Evolutionary conservation across 2,888 invertebrate species (phyloP).

Genomic region (Masnerella sp.): DNA sequence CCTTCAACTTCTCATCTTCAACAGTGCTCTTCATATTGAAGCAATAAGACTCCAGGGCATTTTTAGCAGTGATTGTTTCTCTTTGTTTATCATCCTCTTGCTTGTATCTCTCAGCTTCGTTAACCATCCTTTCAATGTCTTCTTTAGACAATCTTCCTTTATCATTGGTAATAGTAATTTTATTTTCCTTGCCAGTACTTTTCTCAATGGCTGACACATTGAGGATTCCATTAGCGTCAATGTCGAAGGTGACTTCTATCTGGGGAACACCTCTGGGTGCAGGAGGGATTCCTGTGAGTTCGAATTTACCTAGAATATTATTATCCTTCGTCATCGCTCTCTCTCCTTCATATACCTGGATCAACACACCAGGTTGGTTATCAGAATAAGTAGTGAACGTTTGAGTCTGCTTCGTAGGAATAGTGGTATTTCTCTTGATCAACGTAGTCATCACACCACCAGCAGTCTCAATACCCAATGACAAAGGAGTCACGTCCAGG

Average conservation of each 20-base stretch:
- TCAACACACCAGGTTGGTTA: constrained; percentile 98
- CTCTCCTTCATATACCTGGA: constrained; percentile 92
- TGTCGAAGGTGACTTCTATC: constrained; percentile 82
- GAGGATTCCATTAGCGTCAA: constrained; percentile 86
- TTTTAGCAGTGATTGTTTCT: constrained; percentile 83
- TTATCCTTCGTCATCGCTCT: constrained; percentile 95
- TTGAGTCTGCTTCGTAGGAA: constrained; percentile 99
- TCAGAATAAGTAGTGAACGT: constrained; percentile 99
- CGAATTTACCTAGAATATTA: constrained; percentile 89
- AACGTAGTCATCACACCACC: constrained; percentile 96
- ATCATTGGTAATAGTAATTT: constrained; percentile 92
- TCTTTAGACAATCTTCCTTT: constrained; percentile 90
- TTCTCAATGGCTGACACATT: constrained; percentile 88
- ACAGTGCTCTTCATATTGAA: constrained; percentile 92
- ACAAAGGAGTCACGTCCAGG: constrained; percentile 83
- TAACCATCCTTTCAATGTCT: constrained; percentile 92
- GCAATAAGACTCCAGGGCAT: constrained; percentile 79
- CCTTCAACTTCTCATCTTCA: constrained; percentile 94
- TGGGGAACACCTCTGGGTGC: constrained; percentile 90
- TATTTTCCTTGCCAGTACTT: constrained; percentile 86
- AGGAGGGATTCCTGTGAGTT: constrained; percentile 89
- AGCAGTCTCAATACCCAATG: constrained; percentile 90
- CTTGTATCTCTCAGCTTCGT: constrained; percentile 88
- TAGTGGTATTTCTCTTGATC: constrained; percentile 98
- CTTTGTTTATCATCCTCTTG: constrained; percentile 86